These are phyloP conservation scores for Lordiphosa fenestrarum DNA, from an alignment of 2,888 invertebrate genomes.

Conservation along the genomic window DNA sequence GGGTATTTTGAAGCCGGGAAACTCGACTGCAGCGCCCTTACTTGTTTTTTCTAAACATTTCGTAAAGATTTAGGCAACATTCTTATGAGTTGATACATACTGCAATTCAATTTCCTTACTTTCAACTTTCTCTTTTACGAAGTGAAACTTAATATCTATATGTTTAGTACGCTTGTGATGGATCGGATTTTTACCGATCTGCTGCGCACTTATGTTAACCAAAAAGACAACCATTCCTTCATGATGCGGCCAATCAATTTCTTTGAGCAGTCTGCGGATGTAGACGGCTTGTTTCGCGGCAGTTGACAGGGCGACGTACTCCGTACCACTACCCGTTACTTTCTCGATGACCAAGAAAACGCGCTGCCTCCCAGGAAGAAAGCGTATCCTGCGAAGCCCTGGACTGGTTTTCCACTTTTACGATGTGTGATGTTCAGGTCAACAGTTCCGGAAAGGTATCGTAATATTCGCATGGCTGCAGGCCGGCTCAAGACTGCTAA, in stretches of 20 bases:
- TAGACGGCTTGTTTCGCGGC: no score
- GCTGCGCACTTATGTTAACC: not conserved
- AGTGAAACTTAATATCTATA: conserved; percentile 1
- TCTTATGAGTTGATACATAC: no score
- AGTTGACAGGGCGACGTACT: no score
- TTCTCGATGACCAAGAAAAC: conserved; percentile 29
- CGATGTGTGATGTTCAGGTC: conserved; percentile 17
- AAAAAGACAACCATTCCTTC: no score
- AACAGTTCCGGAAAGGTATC: conserved; percentile 12
- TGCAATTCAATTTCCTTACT: no score
- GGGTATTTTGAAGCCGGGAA: no score
- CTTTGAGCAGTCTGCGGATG: no score
- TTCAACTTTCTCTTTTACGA: not conserved
- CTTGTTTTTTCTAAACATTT: no score
- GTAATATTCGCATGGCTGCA: conserved; percentile 7
- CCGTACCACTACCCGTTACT: conserved; percentile 31
- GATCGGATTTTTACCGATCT: not conserved
- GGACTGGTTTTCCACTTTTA: conserved; percentile 13
- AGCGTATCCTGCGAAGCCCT: conserved; percentile 28
- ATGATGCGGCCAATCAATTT: no score
- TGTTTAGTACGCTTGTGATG: conserved; percentile 1
- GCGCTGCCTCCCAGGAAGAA: conserved; percentile 25
- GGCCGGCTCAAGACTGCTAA: conserved; percentile 11
- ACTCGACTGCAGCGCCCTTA: no score
- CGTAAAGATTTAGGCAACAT: no score